Conservation (phyloP, 2,888 invertebrate species). For the Mongoloraphidia duomilia region DNA sequence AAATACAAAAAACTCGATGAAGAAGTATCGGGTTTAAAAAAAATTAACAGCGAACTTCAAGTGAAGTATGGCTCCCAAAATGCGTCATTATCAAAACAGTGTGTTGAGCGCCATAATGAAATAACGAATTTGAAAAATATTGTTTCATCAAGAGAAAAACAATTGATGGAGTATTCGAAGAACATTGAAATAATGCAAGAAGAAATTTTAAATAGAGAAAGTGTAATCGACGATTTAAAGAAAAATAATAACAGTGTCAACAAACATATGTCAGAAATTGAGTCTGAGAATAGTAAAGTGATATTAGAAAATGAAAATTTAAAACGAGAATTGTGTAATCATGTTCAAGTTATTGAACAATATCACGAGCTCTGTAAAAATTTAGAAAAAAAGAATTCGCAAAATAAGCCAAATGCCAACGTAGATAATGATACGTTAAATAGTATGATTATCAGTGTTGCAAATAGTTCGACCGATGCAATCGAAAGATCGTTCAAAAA, state of each 20-base stretch:
- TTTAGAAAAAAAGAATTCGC: neutral
- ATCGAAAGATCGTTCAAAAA: no score
- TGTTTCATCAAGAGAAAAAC: neutral
- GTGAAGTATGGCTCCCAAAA: no score
- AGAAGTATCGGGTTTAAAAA: neutral
- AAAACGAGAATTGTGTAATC: neutral
- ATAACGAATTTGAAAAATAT: neutral
- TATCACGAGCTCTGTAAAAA: neutral
- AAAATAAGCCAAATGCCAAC: neutral
- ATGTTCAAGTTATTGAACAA: neutral
- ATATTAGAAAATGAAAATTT: neutral
- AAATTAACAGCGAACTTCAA: no score
- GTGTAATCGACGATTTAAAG: neutral
- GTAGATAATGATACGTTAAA: no score
- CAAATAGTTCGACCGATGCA: no score
- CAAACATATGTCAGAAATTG: neutral
- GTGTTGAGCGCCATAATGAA: neutral
- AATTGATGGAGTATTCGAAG: neutral
- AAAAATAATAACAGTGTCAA: neutral
- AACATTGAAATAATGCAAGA: neutral
- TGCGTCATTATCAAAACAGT: no score
- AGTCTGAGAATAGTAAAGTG: neutral
- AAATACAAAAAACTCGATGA: neutral
- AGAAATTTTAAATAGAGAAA: neutral
- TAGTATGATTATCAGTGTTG: no score